Base-by-base conservation (phyloP, 2,797 vertebrate genomes). In the Corythornis leucogaster region DNA sequence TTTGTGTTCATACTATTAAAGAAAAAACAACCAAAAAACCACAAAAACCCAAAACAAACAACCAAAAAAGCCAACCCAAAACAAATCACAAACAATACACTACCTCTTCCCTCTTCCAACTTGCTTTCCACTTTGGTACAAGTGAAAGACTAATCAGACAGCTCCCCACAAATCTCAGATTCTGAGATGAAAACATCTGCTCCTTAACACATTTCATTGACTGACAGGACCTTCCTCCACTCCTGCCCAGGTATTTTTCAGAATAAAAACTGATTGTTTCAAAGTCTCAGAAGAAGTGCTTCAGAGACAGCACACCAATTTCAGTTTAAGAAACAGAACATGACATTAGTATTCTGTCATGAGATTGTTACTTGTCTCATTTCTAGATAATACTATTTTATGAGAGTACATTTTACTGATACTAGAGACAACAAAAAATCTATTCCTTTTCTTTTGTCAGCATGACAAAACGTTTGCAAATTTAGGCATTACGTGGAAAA, bases 141-240 rank as follows among this genome's bases (percentile, higher is more conserved):
- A 78, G 18, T 3, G 15, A 62, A 2, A 48, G 19, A 64, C 15
- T 40, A 73, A 66, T 30, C n/a, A 43, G 31, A n/a, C 31, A 6
- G 19, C 18, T 33, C 4, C 46, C 20, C 3, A 1, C 11, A 67
- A 64, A 87, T 15, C 42, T 63, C 48, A 67, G 14, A 42, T 35
- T 35, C 38, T 12, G 6, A 61, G 24, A 73, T 1, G 4, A 77
- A 58, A 26, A 57, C 30, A 40, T 3, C 17, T 0, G 0, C 6
- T 70, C 15, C 54, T 57, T 33, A 71, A 54, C 6, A 45, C 8
- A 26, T 76, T 59, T 67, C 11, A 46, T 2, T 62, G 48, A 42
- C 2, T 5, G 24, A 45, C 9, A 45, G 15, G 4, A 30, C 31
- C 26, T 57, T 82, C n/a, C 25, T 68, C 38, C 7, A 31, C 6